Evolutionary conservation across 2,888 invertebrate genomes (phyloP), one percentile per base, ranked within the genome.

Genomic region (Netelia fuscicornis): DNA sequence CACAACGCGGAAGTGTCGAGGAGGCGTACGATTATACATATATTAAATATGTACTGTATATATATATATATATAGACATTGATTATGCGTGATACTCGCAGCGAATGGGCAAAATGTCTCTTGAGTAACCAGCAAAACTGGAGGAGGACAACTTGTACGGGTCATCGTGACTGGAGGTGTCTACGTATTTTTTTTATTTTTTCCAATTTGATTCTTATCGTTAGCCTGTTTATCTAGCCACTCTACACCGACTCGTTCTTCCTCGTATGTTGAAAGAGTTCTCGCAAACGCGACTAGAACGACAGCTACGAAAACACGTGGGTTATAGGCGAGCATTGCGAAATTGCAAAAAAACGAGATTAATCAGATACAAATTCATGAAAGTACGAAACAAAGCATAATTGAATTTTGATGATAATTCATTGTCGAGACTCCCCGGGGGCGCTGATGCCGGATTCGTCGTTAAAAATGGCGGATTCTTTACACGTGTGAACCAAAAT

Each of bases 1-100:
- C 48, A 48, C 48, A 88, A 91, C 90, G 89, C 91, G 91, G 91
- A 91, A 91, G 91, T 90, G 87, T 20, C 44, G 77, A 67, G 62
- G 48, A 56, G 52, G 85, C 85, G 84, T 86, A 86, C 86, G 84
- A 86, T 86, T 89, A 89, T 90, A 54, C 37, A 70, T 70, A 70
- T 70, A 70, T 70, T 90, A 90, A 91, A 91, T 87, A 87, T 89
- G 87, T 87, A 37, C 76, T 30, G 2, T 30, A 30, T 30, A 30
- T 25, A 25, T 25, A 25, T 30, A 30, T 30, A 30, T 48, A 48
- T 48, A 48, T 30, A 5, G 2, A 48, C 13, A 48, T 8, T 11
- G 48, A 2, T 48, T 48, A 48, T 13, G 48, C 10, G 48, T 13
- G 13, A 48, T 48, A 48, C 11, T 48, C 48, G 11, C 11, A 11